Percentiles rank a stretch among this genome's conserved stretches.
Conservation (phyloP, 1,140 invertebrate species). For the Platorchestia sp. region DNA sequence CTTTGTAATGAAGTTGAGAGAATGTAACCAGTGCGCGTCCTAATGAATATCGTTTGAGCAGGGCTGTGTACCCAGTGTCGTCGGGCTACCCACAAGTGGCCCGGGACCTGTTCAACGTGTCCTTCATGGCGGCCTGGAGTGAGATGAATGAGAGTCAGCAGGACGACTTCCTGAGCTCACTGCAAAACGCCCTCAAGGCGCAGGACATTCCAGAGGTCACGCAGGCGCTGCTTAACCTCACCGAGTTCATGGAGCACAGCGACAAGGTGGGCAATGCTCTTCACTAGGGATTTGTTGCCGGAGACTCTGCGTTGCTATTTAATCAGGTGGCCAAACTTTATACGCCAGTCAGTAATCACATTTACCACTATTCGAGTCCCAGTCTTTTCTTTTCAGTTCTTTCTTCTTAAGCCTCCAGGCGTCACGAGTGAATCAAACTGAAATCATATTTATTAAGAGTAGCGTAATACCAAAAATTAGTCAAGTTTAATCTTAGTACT, state of each 20-base stretch:
- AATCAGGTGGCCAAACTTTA: too few relatives aligned
- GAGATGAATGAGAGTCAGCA: conserved; percentile 88
- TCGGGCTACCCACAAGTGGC: conserved; percentile 94
- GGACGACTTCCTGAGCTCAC: conserved; percentile 86
- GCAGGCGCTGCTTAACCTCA: conserved; percentile 96
- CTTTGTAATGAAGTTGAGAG: background rate
- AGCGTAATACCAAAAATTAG: too few relatives aligned
- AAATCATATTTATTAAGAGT: too few relatives aligned
- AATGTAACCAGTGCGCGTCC: background rate
- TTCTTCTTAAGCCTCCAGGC: too few relatives aligned
- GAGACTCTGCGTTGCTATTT: too few relatives aligned
- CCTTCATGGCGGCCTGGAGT: conserved; percentile 99
- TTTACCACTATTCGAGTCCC: too few relatives aligned
- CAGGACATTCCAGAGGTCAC: conserved; percentile 97
- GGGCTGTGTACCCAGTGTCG: conserved; percentile 91
- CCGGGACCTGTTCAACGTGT: conserved; percentile 96
- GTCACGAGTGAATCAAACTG: too few relatives aligned
- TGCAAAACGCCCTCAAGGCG: conserved; percentile 91
- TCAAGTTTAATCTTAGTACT: too few relatives aligned
- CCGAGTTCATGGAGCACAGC: conserved; percentile 99
- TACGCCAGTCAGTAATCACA: too few relatives aligned
- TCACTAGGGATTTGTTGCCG: background rate
- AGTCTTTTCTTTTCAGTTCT: too few relatives aligned
- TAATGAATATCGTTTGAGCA: conserved; percentile 61
- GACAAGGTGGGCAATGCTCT: conserved; percentile 78